Base-by-base conservation (phyloP, 2,113 vertebrate species). In the Nettapus auritus region DNA sequence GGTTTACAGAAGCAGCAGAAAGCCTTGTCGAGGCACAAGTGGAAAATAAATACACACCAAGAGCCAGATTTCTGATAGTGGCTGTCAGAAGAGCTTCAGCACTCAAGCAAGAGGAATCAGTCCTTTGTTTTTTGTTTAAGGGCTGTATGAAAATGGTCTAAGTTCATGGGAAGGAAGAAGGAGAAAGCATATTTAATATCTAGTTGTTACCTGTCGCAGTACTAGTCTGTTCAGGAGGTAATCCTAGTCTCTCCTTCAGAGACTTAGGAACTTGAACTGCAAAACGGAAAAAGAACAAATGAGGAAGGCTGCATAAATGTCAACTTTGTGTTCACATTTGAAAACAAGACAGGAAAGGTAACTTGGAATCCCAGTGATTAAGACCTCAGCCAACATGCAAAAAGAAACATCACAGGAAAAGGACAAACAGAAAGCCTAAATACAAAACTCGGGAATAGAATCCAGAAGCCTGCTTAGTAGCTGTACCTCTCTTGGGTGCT, bases 221-320 rank as follows among this genome's bases (percentile, higher is more conserved):
- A 44, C 57, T 83, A 85, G 93, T 68, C 64, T 96, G 88, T 17
- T 97, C 97, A 81, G 94, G 55, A 40, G 96, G 94, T 42, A 98
- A 73, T 28, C 98, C 98, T 74, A 99, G 98, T 84, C 99, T 98
- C 52, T 99, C 98, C 88, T 97, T 99, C 67, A 99, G 63, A 74
- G 98, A 96, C 80, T 95, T 98, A 36, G 97, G 93, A 81, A 94
- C 97, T 98, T 97, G 97, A 88, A 96, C 97, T 98, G 40, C 66
- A 94, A 79, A 67, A 60, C 18, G 57, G 52, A 75, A 80, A 4
- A 4, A 94, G 70, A 29, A 16, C 23, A 34, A 67, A 6, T 31
- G 8, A 42, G 28, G n/a, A 56, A 68, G 38, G 13, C 6, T 12
- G 38, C 36, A 38, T 1, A 53, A 57, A 62, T 36, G 26, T 42